phyloP scores from a whole-genome alignment of 2,113 vertebrate genomes.

The Oreochromis niloticus region DNA sequence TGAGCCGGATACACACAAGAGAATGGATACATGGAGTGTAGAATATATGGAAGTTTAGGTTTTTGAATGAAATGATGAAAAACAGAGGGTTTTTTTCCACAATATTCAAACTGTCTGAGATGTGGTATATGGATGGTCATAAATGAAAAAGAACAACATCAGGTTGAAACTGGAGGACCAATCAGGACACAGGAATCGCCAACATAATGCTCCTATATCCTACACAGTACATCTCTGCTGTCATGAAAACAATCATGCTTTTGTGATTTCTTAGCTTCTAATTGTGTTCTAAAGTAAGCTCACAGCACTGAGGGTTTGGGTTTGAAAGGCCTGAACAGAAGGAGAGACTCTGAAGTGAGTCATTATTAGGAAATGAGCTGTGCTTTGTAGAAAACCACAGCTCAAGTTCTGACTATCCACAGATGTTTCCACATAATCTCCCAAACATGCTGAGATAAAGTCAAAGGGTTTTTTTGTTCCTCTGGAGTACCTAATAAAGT shows the following conservation, averaged over 20 bases:
- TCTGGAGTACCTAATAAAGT: neutral
- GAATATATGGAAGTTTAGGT: neutral
- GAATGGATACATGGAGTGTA: neutral
- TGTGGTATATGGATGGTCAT: neutral
- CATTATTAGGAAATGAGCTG: neutral
- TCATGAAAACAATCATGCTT: neutral
- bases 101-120: neutral
- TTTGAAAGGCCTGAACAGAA: neutral
- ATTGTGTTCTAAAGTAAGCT: accelerated
- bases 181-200: neutral
- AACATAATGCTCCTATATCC: neutral
- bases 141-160: neutral
- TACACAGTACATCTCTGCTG: neutral
- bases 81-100: accelerated
- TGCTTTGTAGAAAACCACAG: neutral
- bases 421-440: neutral
- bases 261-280: neutral
- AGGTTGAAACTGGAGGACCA: neutral
- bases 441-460: neutral
- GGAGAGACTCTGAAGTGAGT: neutral
- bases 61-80: neutral
- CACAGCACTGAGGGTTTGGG: neutral
- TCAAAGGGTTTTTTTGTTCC: neutral
- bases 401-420: neutral
- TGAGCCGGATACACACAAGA: neutral